A percentile compares a stretch with the other conserved stretches of the same genome.
These are phyloP conservation scores for Cyprinella venusta DNA, from an alignment of 2,797 vertebrate species.

Conservation along the genomic window DNA sequence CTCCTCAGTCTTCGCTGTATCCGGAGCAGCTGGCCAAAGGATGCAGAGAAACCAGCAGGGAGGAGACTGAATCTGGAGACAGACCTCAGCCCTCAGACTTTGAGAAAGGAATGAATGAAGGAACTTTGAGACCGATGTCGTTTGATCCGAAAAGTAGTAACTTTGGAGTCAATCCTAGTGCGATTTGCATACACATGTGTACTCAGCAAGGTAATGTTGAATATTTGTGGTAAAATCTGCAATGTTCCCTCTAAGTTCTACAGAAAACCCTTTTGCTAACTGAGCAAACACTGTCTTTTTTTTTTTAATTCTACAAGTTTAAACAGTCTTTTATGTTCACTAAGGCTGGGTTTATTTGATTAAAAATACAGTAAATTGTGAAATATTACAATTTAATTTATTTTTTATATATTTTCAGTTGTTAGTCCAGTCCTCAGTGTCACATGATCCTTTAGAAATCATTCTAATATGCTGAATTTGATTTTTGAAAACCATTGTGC, in stretches of 20 bases:
- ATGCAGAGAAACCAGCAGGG: slow-evolving; percentile 44
- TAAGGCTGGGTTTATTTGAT: not conserved
- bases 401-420: not conserved
- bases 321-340: not conserved
- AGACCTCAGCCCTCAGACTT: slow-evolving; percentile 11
- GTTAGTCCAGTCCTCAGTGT: not conserved
- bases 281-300: not conserved
- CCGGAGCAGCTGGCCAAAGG: slow-evolving; percentile 47
- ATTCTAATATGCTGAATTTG: not conserved
- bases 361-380: not conserved
- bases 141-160: slow-evolving; percentile 25
- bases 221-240: not conserved
- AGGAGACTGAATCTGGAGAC: slow-evolving; percentile 32
- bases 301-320: not conserved
- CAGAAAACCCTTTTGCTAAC: not conserved
- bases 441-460: not conserved
- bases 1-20: slow-evolving; percentile 51
- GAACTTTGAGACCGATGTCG: not conserved
- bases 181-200: not conserved
- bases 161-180: not conserved
- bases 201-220: slow-evolving; percentile 39
- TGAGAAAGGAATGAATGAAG: slow-evolving; percentile 32
- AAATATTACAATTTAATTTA: not conserved
- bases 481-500: not conserved
- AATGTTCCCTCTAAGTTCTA: not conserved